These are phyloP conservation scores for Zophobas morio DNA, from an alignment of 1,140 invertebrate species.

Conservation along the genomic window DNA sequence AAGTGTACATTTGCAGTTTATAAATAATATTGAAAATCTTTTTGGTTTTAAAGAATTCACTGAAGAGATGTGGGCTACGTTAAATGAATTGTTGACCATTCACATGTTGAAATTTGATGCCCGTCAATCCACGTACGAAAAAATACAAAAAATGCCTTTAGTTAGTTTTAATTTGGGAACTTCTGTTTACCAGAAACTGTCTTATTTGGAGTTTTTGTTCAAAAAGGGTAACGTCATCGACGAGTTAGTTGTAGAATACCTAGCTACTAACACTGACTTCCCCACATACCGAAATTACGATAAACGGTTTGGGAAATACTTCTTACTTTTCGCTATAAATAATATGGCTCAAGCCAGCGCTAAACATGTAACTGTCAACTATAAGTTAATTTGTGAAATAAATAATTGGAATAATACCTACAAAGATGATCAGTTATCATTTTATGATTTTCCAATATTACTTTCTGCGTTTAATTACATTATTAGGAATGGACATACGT, in stretches of 20 bases:
- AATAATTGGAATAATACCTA: background rate
- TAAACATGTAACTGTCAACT: background rate
- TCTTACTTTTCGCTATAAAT: background rate
- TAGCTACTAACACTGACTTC: background rate
- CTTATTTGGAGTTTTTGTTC: no score
- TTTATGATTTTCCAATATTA: conserved; percentile 12
- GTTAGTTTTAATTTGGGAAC: conserved; percentile 3
- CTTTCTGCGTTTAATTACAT: background rate
- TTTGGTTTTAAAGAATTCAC: background rate
- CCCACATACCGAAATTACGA: background rate
- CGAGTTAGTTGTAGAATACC: background rate
- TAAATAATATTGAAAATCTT: background rate
- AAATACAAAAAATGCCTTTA: background rate
- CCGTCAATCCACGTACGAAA: background rate
- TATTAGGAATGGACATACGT: background rate
- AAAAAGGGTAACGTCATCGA: background rate
- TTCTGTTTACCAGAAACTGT: background rate
- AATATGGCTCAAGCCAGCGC: background rate
- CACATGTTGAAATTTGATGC: background rate
- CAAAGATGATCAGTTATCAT: conserved; percentile 2
- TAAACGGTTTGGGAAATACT: background rate
- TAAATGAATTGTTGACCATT: background rate
- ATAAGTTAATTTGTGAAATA: background rate
- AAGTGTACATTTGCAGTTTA: background rate
- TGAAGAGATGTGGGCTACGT: background rate